Evolutionary conservation across 2,888 invertebrate genomes (phyloP).

Genomic region (Cecidostiba fungosa): DNA sequence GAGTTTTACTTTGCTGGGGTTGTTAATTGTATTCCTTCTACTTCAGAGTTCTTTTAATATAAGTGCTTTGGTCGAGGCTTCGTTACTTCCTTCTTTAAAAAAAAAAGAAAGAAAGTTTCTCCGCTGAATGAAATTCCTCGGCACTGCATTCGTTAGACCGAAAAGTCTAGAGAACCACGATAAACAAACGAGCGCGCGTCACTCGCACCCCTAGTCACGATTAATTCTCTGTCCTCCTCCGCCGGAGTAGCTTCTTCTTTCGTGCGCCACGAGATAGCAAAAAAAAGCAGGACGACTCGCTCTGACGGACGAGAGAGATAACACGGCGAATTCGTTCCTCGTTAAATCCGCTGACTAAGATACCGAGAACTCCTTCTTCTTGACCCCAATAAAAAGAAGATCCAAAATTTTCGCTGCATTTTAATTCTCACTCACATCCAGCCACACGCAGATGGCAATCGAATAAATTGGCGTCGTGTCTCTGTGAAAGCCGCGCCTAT

Average conservation of each 20-base stretch:
- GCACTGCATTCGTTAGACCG: not conserved
- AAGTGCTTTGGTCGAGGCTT: too few species aligned
- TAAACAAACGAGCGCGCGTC: conserved; percentile 20
- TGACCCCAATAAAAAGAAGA: not conserved
- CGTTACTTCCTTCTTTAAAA: not conserved
- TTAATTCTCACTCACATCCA: not conserved
- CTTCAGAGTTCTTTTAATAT: not conserved
- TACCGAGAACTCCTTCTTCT: conserved; percentile 18
- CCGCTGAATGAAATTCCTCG: not conserved
- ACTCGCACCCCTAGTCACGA: not conserved
- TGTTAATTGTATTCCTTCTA: not conserved
- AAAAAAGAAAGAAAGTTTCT: not conserved
- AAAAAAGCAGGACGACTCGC: not conserved
- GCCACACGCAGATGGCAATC: conserved; percentile 8
- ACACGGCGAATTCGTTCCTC: conserved; percentile 39
- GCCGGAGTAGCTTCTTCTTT: not conserved
- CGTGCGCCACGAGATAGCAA: not conserved
- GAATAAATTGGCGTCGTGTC: conserved; percentile 40
- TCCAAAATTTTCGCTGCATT: not conserved
- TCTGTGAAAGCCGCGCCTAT: conserved; percentile 42
- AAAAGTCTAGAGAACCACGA: not conserved
- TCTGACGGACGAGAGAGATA: conserved; percentile 44
- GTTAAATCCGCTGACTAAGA: conserved; percentile 37
- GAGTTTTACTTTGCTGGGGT: not conserved
- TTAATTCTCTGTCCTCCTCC: not conserved